Evolutionary conservation across 2,113 vertebrate genomes (phyloP), one percentile per base, ranked within the genome.

Genomic region (Ailuropoda melanoleuca): DNA sequence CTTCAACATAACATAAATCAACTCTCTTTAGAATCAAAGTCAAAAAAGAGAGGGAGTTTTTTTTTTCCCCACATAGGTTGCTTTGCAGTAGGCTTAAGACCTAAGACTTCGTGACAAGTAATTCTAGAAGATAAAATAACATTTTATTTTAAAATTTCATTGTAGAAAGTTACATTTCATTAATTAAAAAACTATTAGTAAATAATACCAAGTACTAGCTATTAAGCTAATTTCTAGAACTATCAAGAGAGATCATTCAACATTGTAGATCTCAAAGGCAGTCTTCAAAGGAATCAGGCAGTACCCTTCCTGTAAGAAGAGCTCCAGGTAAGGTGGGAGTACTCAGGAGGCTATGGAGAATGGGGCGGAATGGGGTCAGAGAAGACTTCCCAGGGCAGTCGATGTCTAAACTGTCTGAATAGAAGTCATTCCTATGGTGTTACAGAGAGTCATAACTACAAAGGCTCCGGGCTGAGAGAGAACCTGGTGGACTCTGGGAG

Each of bases 291-390:
- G 2, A 9, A 58, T 77, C 12, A 83, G 15, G 18, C 9, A 53
- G 37, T 2, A 34, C 0, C 17, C 19, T 1, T 17, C 50, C 0
- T 4, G 4, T 31, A 55, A 58, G 6, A 86, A 70, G 6, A 29
- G 18, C 29, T 66, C 31, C 0, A n/a, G 2, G 26, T 26, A 24
- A 60, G 1, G 3, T n/a, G 10, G 48, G 24, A 37, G 58, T 60
- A 4, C 31, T 62, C 21, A 12, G 2, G 12, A 9, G 0, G 0
- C 0, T 14, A 3, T 50, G 53, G 34, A 58, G 34, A 58, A 29
- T 3, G 17, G 15, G 10, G 11, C 77, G 24, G 31, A 9, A 3
- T 10, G 12, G 29, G 9, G 29, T 88, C 53, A 86, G 66, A 64
- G 29, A 43, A 94, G 77, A 66, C 4, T 37, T 75, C 1, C 14